phyloP scores from a whole-genome alignment of 1,140 invertebrate genomes.

The Zaprionus ornatus region DNA sequence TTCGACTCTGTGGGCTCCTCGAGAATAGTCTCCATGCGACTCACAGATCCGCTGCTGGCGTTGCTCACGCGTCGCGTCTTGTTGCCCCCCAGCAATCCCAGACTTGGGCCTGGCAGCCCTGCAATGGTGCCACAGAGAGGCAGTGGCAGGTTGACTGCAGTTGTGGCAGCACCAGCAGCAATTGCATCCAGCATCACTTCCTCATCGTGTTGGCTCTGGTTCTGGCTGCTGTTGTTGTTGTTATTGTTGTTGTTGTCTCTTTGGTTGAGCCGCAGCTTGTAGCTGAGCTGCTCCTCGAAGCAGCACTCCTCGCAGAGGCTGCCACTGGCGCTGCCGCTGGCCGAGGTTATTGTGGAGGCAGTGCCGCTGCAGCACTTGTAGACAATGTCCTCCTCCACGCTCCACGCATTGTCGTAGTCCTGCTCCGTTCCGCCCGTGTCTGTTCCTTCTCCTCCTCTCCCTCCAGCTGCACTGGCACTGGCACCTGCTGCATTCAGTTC shows the following conservation, averaged over 20 bases:
- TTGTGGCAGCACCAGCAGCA: background rate
- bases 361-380: conserved; percentile 66
- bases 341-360: conserved; percentile 35
- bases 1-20: conserved; percentile 90
- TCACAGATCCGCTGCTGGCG: conserved; percentile 86
- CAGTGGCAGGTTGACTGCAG: conserved; percentile 2
- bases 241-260: conserved; percentile 54
- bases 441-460: background rate
- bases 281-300: conserved; percentile 66
- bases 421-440: background rate
- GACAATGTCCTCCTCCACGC: conserved; percentile 76
- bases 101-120: background rate
- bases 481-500: conserved; percentile 21
- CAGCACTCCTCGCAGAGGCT: conserved; percentile 68
- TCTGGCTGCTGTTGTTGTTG: conserved; percentile 42
- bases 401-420: conserved; percentile 75
- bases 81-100: conserved; percentile 23
- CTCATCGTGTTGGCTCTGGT: conserved; percentile 21
- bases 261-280: conserved; percentile 56
- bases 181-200: background rate
- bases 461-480: background rate
- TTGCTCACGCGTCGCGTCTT: conserved; percentile 83
- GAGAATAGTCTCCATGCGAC: conserved; percentile 91
- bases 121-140: background rate
- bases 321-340: conserved; percentile 12